Conservation (phyloP, 2,797 vertebrate genomes). For the Tokudaia tokunoshimensis region DNA sequence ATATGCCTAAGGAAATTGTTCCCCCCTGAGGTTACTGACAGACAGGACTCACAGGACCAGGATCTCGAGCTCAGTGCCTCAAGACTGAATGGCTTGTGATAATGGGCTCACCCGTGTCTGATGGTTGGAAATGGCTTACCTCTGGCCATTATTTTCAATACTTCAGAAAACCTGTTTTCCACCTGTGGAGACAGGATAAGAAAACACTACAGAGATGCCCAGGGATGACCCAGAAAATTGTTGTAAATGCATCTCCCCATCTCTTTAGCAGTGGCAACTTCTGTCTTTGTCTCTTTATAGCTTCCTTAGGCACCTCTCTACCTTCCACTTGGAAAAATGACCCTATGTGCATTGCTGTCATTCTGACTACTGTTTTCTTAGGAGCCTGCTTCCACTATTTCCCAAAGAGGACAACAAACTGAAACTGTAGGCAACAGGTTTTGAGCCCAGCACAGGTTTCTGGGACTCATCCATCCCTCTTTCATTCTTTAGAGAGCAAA, state of each 20-base stretch:
- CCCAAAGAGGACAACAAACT: not conserved
- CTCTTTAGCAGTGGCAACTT: not conserved
- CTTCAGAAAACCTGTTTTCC: not conserved
- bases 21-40: not conserved
- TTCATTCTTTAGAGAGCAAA: not conserved
- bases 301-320: not conserved
- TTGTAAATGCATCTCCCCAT: not conserved
- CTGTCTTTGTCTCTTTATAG: slow-evolving; percentile 9
- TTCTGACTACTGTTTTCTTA: not conserved
- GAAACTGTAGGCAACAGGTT: not conserved
- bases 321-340: slow-evolving; percentile 14
- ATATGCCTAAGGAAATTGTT: not conserved
- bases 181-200: not conserved
- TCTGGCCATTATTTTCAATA: slow-evolving; percentile 14
- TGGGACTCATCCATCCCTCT: not conserved
- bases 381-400: not conserved
- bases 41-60: not conserved
- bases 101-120: not conserved
- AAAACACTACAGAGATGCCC: not conserved
- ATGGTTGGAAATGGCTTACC: not conserved
- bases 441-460: not conserved
- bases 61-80: not conserved
- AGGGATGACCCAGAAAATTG: not conserved
- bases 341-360: not conserved
- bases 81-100: not conserved